Percentiles rank a stretch among this genome's conserved stretches.
Conservation (phyloP, 2,113 vertebrate species). For the Lamprotornis superbus region DNA sequence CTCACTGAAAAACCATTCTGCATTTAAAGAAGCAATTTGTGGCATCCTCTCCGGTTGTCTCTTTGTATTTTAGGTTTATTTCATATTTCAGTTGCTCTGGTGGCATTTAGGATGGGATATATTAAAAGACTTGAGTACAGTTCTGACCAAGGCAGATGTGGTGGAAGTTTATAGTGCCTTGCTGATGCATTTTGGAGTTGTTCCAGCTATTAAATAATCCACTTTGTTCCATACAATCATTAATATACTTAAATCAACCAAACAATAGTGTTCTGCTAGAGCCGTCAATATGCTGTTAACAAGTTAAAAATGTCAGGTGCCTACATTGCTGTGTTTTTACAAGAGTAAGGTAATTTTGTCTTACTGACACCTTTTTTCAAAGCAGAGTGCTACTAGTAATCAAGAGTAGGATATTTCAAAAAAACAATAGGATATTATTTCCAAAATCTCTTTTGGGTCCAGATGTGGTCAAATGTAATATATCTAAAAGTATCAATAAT, state of each 20-base stretch:
- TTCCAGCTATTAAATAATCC: background rate
- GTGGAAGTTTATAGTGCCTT: background rate
- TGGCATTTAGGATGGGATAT: background rate
- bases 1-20: background rate
- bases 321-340: background rate
- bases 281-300: background rate
- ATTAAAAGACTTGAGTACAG: background rate
- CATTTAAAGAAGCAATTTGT: background rate
- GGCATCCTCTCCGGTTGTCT: background rate
- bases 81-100: background rate
- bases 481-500: background rate
- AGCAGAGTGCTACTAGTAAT: background rate
- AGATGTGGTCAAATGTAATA: background rate
- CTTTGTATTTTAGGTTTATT: background rate
- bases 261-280: background rate
- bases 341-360: background rate
- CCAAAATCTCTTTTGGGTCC: background rate
- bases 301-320: background rate
- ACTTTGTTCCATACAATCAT: background rate
- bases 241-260: background rate
- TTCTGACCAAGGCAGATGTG: background rate
- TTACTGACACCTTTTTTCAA: background rate
- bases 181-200: background rate
- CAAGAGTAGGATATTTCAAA: background rate
- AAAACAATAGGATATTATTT: background rate